Conservation (phyloP, 2,113 vertebrate species). For the Nothobranchius kuhntae region DNA sequence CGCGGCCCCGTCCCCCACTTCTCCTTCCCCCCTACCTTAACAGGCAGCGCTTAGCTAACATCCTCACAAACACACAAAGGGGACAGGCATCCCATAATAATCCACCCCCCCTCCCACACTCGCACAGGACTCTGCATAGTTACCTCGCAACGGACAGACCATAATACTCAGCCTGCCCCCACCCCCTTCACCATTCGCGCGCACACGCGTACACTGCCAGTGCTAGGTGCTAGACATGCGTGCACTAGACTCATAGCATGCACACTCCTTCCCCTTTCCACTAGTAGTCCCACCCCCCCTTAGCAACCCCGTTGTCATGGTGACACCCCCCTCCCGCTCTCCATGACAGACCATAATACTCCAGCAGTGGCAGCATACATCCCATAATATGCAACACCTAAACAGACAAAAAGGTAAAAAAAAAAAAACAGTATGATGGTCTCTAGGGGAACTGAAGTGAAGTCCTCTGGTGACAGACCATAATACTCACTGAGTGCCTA, state of each 20-base stretch:
- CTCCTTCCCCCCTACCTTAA: conserved; percentile 79
- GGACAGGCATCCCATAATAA: conserved; percentile 88
- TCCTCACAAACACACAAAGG: conserved; percentile 85
- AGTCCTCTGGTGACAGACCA: conserved; percentile 78
- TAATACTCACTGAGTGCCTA: conserved; percentile 76
- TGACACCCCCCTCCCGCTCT: conserved; percentile 64
- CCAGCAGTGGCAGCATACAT: conserved; percentile 70
- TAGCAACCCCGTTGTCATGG: conserved; percentile 84
- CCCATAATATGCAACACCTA: conserved; percentile 81
- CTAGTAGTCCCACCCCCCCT: conserved; percentile 79
- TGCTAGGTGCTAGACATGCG: conserved; percentile 55
- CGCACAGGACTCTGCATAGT: conserved; percentile 84
- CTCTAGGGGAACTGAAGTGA: conserved; percentile 75
- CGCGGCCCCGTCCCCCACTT: conserved; percentile 72
- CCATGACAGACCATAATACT: conserved; percentile 82
- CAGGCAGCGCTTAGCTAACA: conserved; percentile 74
- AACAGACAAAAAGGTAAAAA: conserved; percentile 66
- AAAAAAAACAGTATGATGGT: conserved; percentile 68
- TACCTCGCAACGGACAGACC: conserved; percentile 86
- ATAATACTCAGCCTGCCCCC: conserved; percentile 82
- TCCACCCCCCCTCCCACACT: conserved; percentile 78
- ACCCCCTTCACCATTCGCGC: conserved; percentile 56
- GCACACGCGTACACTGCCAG: conserved; percentile 61
- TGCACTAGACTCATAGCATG: conserved; percentile 62
- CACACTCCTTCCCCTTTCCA: conserved; percentile 77